These are phyloP conservation scores for Hyalella azteca DNA, from an alignment of 2,888 invertebrate genomes.

Conservation along the genomic window DNA sequence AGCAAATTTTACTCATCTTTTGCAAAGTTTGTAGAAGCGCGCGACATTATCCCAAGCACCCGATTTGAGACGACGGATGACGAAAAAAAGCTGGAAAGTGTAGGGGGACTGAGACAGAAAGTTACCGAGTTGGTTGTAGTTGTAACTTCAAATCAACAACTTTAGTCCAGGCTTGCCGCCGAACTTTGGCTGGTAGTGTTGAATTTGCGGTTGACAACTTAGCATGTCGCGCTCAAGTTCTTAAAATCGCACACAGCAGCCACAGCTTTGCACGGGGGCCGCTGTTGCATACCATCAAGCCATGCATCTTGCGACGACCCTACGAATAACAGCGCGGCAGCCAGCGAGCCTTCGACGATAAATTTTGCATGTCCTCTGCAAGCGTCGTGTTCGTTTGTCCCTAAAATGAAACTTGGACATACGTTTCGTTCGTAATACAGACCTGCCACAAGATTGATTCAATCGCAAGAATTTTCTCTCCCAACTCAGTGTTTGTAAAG, in stretches of 20 bases:
- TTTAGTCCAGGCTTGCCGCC: background rate
- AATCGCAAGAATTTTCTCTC: background rate
- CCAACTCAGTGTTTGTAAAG: background rate
- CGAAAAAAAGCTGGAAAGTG: background rate
- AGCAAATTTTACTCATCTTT: slow-evolving; percentile 13
- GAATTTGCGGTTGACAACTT: slow-evolving; percentile 22
- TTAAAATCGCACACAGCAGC: slow-evolving; percentile 1
- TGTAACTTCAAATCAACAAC: background rate
- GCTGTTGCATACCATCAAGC: too few species aligned
- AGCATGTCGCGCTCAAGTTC: slow-evolving; percentile 16
- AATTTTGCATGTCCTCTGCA: slow-evolving; percentile 17
- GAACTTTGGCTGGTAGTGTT: slow-evolving; percentile 18
- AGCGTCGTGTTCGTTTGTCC: slow-evolving; percentile 20
- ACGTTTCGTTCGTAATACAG: slow-evolving; percentile 27
- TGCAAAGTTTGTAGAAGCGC: slow-evolving; percentile 20
- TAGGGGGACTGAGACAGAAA: background rate
- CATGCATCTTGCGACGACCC: slow-evolving; percentile 10
- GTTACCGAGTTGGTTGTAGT: background rate
- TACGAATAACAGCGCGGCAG: background rate
- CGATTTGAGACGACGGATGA: background rate
- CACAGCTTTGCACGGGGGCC: too few species aligned
- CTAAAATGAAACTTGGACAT: slow-evolving; percentile 22
- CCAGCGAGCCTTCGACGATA: background rate
- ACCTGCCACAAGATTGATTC: slow-evolving; percentile 10
- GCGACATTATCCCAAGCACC: slow-evolving; percentile 22